phyloP scores from a whole-genome alignment of 2,797 vertebrate species.

The Clarias pachynema region DNA sequence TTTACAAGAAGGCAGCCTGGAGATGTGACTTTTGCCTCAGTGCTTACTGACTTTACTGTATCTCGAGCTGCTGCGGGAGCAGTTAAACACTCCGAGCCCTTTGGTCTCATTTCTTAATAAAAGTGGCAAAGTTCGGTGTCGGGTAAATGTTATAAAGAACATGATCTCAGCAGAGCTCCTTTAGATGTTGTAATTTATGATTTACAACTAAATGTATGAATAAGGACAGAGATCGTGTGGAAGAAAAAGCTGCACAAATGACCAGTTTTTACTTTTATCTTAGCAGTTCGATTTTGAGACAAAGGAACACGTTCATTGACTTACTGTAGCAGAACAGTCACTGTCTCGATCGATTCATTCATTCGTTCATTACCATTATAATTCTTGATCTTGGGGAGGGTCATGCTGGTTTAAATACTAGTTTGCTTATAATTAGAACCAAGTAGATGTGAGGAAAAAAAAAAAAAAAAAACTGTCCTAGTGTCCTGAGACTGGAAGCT shows the following conservation, averaged over 20 bases:
- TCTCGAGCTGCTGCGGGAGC: constrained; percentile 1
- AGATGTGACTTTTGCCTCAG: constrained; percentile 41
- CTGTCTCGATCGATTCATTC: too few species aligned
- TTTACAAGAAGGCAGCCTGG: constrained; percentile 26
- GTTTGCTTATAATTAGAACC: too few species aligned
- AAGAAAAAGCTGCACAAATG: not conserved
- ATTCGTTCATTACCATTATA: too few species aligned
- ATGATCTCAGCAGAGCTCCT: constrained; percentile 3
- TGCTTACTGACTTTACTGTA: not conserved
- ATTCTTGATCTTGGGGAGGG: too few species aligned
- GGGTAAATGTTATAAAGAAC: constrained; percentile 9
- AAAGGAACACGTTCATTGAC: too few species aligned
- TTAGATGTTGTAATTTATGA: constrained; percentile 14
- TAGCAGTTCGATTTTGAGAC: not conserved
- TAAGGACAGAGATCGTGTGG: not conserved
- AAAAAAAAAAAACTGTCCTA: not conserved
- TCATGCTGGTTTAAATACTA: too few species aligned
- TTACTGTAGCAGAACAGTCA: too few species aligned
- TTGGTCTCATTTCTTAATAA: constrained; percentile 27
- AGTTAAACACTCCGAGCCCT: not conserved
- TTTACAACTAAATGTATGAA: not conserved
- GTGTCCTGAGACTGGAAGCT: not conserved
- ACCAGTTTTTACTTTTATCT: not conserved
- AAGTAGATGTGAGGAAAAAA: not conserved
- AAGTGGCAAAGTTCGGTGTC: constrained; percentile 19